Base-by-base conservation (phyloP, 2,113 vertebrate species). In the Macrotis lagotis region DNA sequence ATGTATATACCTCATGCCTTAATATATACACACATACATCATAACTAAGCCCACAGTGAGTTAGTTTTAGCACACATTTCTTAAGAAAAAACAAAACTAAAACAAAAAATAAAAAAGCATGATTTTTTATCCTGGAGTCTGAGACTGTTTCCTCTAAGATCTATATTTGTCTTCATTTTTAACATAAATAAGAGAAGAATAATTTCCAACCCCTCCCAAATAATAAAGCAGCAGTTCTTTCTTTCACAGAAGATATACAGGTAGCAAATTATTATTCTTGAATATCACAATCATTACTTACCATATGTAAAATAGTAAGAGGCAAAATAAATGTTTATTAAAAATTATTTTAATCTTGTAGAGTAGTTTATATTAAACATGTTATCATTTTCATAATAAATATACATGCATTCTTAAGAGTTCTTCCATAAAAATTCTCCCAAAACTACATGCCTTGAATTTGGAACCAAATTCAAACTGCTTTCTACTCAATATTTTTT, bases 391-490 rank as follows among this genome's bases (percentile, higher is more conserved):
- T 48, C n/a, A n/a, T n/a, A n/a, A n/a, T n/a, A n/a, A n/a, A n/a
- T n/a, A n/a, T n/a, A n/a, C n/a, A n/a, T n/a, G n/a, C n/a, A 93
- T 53, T 92, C 12, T 25, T 55, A 90, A 44, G 5, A 10, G 50
- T 25, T 89, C 48, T 59, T 0, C 8, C 31, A 25, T 31, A 90
- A 51, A 88, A 92, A 94, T 89, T 83, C 48, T 90, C 49, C 48
- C 31, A 24, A 93, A 50, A 93, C 48, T 55, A 47, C 8, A 31
- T 25, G 53, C 44, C 55, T 91, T 48, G 26, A 95, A 8, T 93
- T 94, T 88, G 44, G 95, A 93, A 91, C 48, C 28, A 50, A 90
- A 37, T 55, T 93, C 91, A 96, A 91, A 66, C 83, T 51, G 9
- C 90, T 92, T 95, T 44, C 11, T 90, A 92, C 93, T 92, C 11